Base-by-base conservation (phyloP, 2,797 vertebrate species). In the Huso huso region DNA sequence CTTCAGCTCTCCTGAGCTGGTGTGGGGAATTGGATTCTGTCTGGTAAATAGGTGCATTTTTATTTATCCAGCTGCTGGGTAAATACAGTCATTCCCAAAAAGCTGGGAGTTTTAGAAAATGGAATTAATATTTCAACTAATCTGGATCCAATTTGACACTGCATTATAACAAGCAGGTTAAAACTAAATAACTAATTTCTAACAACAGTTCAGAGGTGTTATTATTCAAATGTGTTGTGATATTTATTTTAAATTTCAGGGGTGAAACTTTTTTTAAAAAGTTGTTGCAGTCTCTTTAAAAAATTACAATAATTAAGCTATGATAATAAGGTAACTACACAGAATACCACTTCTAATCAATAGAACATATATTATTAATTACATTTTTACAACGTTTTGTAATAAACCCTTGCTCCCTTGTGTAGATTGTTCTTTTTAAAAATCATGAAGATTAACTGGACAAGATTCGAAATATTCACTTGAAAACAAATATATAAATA, bases 241-340 rank as follows among this genome's bases (percentile, higher is more conserved):
- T 65, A 74, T 70, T 70, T 75, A 48, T 57, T 71, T 68, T 62
- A 58, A 57, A 48, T 66, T 66, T 66, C 15, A 49, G 23, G 23
- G 55, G 48, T 13, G 15, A 58, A 58, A 58, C 55, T 58, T 58
- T n/a, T 13, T 58, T 58, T 5, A 37, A 37, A 37, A 37, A 37
- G 37, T 0, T 37, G 37, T n/a, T 58, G 55, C 15, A 53, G 51
- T 37, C 8, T n/a, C 65, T 53, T 62, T 50, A 51, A 11, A 66
- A 64, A 70, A 70, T 73, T 59, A 66, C 62, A 23, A 61, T 66
- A 70, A 70, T 73, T 73, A 68, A 64, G 68, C 69, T 66, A 55
- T 70, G 62, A 61, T 68, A 61, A 64, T 70, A 37, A 37, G 37
- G 5, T 37, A 37, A 37, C 0, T 37, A 64, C 57, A 68, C 61